phyloP scores from a whole-genome alignment of 2,113 vertebrate genomes.

The Tautogolabrus adspersus region DNA sequence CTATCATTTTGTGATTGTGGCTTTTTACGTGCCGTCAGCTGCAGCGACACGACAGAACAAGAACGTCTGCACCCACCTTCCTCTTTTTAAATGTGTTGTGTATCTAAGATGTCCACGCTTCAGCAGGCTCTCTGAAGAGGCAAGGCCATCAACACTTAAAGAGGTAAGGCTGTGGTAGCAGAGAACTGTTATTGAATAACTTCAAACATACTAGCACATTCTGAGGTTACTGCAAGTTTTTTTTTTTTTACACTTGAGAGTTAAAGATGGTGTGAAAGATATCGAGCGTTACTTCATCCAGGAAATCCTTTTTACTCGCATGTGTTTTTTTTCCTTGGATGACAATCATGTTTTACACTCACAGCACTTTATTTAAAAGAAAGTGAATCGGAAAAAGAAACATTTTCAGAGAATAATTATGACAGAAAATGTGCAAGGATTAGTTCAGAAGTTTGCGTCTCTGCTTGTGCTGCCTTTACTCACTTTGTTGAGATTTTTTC shows the following conservation, averaged over 20 bases:
- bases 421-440: not conserved
- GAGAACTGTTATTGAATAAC: not conserved
- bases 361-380: not conserved
- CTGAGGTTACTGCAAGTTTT: not conserved
- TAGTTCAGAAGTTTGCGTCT: not conserved
- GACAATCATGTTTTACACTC: not conserved
- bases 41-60: not conserved
- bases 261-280: not conserved
- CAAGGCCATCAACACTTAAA: not conserved
- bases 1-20: not conserved
- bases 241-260: not conserved
- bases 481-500: not conserved
- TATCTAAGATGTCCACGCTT: not conserved
- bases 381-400: not conserved
- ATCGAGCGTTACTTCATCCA: not conserved
- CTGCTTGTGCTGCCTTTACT: not conserved
- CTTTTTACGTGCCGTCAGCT: not conserved
- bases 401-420: not conserved
- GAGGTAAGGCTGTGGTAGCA: conserved; percentile 29
- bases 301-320: not conserved
- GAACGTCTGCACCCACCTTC: conserved; percentile 18
- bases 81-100: conserved; percentile 30
- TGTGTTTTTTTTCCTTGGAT: not conserved
- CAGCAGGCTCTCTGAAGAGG: not conserved
- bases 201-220: not conserved